A percentile compares a stretch with the other conserved stretches of the same genome.
Conservation (phyloP, 1,140 invertebrate genomes). For the Steinernema khuongi region DNA sequence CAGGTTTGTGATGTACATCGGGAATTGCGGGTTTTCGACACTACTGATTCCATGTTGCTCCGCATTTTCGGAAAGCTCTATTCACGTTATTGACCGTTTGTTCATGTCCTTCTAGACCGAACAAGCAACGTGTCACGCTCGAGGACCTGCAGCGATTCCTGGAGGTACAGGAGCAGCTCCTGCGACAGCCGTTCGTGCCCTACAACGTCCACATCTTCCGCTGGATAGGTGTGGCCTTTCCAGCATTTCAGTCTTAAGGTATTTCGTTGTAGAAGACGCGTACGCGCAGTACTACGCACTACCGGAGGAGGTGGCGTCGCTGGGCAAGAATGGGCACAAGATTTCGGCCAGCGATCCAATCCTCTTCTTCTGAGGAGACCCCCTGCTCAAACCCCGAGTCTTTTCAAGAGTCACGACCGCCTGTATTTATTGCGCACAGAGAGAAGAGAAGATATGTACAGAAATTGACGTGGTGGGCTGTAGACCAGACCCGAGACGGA, state of each 20-base stretch:
- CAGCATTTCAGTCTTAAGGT: too few species aligned
- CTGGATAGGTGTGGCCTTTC: too few species aligned
- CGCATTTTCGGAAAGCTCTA: not conserved
- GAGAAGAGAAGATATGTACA: not conserved
- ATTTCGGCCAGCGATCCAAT: constrained; percentile 38
- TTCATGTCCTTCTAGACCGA: constrained; percentile 55
- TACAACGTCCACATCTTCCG: constrained; percentile 57
- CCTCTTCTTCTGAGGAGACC: constrained; percentile 32
- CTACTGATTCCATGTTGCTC: not conserved
- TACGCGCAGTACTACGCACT: constrained; percentile 2
- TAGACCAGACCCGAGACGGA: too few species aligned
- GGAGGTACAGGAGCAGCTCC: constrained; percentile 57
- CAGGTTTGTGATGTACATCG: constrained; percentile 33
- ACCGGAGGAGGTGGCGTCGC: not conserved
- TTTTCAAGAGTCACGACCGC: not conserved
- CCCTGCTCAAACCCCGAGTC: constrained; percentile 9
- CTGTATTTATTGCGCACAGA: not conserved
- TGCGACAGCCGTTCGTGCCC: constrained; percentile 57
- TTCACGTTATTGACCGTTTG: not conserved
- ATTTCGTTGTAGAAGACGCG: constrained; percentile 48
- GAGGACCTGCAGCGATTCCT: constrained; percentile 57
- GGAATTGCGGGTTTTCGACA: too few species aligned
- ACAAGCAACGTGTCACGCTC: constrained; percentile 57
- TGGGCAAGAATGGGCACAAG: constrained; percentile 22
- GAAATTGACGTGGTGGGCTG: too few species aligned